Percentiles rank a stretch among this genome's conserved stretches.
Conservation (phyloP, 2,797 vertebrate species). For the Hydrophis major region DNA sequence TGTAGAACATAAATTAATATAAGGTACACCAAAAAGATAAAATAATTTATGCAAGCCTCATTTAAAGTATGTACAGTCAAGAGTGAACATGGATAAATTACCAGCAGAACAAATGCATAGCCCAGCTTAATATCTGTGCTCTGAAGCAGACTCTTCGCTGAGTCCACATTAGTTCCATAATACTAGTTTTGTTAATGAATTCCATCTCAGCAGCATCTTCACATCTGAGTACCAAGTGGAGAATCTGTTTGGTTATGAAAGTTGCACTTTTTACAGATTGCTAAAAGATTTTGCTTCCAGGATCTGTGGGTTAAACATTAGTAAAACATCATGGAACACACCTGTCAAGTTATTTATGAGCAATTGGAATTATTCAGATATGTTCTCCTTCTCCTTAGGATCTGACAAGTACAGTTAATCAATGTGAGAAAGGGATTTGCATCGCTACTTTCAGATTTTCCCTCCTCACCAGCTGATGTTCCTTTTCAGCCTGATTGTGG, state of each 20-base stretch:
- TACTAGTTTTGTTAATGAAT: conserved; percentile 11
- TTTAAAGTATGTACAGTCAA: neutral
- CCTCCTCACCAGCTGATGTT: conserved; percentile 39
- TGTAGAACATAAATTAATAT: neutral
- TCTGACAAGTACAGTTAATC: conserved; percentile 44
- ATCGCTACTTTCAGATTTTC: conserved; percentile 39
- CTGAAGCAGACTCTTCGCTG: neutral
- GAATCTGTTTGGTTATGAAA: neutral
- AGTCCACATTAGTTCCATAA: neutral
- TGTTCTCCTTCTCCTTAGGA: conserved; percentile 26
- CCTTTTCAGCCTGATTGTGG: conserved; percentile 19
- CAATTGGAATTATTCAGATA: conserved; percentile 31
- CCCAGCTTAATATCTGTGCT: neutral
- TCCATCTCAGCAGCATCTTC: neutral
- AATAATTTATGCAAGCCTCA: neutral
- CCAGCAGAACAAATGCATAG: neutral
- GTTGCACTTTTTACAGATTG: neutral
- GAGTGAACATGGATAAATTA: neutral
- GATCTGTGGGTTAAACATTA: conserved; percentile 2
- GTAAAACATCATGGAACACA: conserved; percentile 17
- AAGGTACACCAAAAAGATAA: neutral
- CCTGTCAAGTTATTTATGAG: conserved; percentile 39
- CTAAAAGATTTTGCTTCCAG: conserved; percentile 13
- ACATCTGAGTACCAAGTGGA: neutral
- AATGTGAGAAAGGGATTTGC: conserved; percentile 22